A percentile compares a stretch with the other conserved stretches of the same genome.
Conservation (phyloP, 92 coral and sea anemone genomes). For the Actinostola sp. region DNA sequence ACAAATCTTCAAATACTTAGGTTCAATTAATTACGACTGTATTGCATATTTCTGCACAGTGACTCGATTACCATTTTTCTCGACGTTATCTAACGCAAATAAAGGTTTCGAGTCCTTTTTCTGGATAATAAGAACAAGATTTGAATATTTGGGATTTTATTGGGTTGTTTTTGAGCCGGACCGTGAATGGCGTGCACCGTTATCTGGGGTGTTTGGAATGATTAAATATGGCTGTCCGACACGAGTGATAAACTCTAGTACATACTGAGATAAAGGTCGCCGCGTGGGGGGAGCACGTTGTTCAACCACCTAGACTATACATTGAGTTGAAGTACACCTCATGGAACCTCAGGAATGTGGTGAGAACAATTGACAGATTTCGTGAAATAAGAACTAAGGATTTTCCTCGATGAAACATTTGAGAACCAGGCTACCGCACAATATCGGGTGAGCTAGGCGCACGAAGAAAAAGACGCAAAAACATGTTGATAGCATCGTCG, state of each 20-base stretch:
- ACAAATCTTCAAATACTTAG: too few species aligned
- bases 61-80: background rate
- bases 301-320: slow-evolving; percentile 6
- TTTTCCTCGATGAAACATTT: background rate
- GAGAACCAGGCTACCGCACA: too few species aligned
- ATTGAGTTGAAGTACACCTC: too few species aligned
- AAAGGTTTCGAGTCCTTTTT: too few species aligned
- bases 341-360: background rate
- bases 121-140: background rate
- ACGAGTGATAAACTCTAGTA: background rate
- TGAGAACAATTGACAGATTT: background rate
- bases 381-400: background rate
- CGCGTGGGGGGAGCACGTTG: slow-evolving; percentile 22
- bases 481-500: background rate
- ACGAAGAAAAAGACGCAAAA: background rate
- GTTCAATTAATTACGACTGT: too few species aligned
- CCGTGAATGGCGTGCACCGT: background rate
- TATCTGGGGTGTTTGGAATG: background rate
- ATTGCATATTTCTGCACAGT: too few species aligned
- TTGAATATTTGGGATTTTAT: slow-evolving; percentile 7
- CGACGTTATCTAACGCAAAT: too few species aligned
- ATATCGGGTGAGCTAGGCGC: background rate
- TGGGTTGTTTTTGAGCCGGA: background rate
- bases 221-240: slow-evolving; percentile 5
- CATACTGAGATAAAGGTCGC: slow-evolving; percentile 15